Evolutionary conservation across 2,797 vertebrate species (phyloP), one percentile per base, ranked within the genome.

Genomic region (Poecilia wingei): DNA sequence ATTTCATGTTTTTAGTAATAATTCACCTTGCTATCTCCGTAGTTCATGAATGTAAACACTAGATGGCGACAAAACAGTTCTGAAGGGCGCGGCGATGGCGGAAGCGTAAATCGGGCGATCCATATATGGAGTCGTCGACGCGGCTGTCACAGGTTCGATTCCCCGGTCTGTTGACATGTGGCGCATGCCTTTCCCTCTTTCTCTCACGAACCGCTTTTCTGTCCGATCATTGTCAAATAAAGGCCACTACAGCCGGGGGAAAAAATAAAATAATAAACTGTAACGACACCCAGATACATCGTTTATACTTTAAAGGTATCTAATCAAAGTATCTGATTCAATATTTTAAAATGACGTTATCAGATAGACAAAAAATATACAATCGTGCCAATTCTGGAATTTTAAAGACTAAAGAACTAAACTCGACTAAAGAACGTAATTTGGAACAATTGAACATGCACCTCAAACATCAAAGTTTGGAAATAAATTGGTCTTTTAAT

Each of bases 31-130:
- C 18, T 68, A 20, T 53, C 3, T 75, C 16, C 31, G 41, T 51
- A 68, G 66, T 10, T 4, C 7, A 36, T 72, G 0, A 10, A 46
- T 78, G 10, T 51, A 9, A 80, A 74, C 88, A 79, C 72, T 61
- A 88, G 87, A 31, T 75, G 88, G 85, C 74, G 72, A 83, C 75
- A 82, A 71, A 74, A n/a, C 18, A 8, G 5, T 49, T 25, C 33
- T 25, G 45, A 13, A 33, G 49, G 66, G 49, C 22, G 49, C 7
- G 49, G 49, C 49, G 49, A 25, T 3, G 7, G 49, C 20, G 49
- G 49, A 51, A 51, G 20, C 2, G 49, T 51, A 51, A 8, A 51
- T 51, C 20, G 2, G 2, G 20, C 20, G 49, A 51, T 20, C 20
- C 49, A 9, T 53, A 53, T 53, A 53, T 53, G 49, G 20, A 53